phyloP scores from a whole-genome alignment of 2,113 vertebrate species.

The Alces alces region DNA sequence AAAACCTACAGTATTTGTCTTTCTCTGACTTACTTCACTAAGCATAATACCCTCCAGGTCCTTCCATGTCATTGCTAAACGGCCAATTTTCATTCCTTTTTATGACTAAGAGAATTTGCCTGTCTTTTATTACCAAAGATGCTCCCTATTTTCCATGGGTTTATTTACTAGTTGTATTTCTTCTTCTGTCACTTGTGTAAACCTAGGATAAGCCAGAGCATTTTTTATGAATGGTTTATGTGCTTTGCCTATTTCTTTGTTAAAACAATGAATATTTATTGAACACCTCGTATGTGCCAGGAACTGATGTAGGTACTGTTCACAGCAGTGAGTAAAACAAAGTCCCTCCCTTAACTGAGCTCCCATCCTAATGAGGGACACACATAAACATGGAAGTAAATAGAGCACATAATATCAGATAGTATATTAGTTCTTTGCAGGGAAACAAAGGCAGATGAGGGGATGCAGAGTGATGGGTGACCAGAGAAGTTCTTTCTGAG shows the following conservation, averaged over 20 bases:
- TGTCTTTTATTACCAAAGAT: background rate
- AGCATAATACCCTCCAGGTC: background rate
- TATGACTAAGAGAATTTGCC: background rate
- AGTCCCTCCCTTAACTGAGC: background rate
- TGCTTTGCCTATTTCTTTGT: background rate
- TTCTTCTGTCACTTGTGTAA: background rate
- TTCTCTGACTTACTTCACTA: background rate
- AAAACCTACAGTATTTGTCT: background rate
- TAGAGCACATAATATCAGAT: background rate
- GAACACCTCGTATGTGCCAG: background rate
- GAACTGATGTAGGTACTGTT: background rate
- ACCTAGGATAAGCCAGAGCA: background rate
- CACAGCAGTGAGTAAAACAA: too few species aligned
- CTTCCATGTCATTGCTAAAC: background rate
- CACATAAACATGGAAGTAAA: accelerated
- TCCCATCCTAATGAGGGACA: background rate
- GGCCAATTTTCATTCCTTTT: background rate
- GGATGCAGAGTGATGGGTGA: background rate
- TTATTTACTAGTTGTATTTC: background rate
- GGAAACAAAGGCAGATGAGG: background rate
- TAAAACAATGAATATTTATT: background rate
- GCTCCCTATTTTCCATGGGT: background rate
- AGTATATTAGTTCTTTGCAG: background rate
- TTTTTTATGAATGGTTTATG: background rate
- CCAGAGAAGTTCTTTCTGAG: background rate